Base-by-base conservation (phyloP, 2,113 vertebrate species). In the Butorides virescens region DNA sequence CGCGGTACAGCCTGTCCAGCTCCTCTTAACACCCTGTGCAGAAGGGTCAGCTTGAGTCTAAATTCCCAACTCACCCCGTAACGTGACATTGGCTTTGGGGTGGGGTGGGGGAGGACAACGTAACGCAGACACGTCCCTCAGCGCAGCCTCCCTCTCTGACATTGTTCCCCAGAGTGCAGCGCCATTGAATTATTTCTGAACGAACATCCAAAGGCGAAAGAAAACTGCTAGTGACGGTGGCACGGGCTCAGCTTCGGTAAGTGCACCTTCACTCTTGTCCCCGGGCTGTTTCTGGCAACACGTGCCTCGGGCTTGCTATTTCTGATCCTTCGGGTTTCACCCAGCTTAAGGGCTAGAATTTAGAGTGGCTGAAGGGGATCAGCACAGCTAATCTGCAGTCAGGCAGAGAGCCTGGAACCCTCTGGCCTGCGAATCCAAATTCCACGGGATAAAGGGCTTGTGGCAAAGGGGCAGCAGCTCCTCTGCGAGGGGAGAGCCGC, bases 131-230 rank as follows among this genome's bases (percentile, higher is more conserved):
- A 9, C 4, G 37, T 34, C 8, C 2, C 17, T 68, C 46, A 73
- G 5, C 4, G 7, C 13, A 44, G 27, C 2, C 13, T 10, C 1
- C 13, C 18, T 84, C 74, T 94, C 90, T 62, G 85, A 4, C 4
- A 7, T 71, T 44, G 4, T 23, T 93, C 26, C 72, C 72, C 82
- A 99, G 99, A 99, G 15, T 93, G 97, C 72, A 86, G 98, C 73
- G 99, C 99, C 93, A 94, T 99, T 25, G 98, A 99, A 81, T 95
- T 99, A 68, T 99, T 99, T 95, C 98, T 99, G 95, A 99, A 99
- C 55, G 98, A 99, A 37, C 97, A 96, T 59, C 97, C 98, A 9
- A 71, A 96, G 67, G 96, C 79, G 65, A 97, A 95, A 84, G 94
- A 94, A 63, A 74, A 83, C 65, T 94, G 91, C 84, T 75, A 63